Evolutionary conservation across 2,888 invertebrate genomes (phyloP).

Genomic region (Drosophila mettleri): DNA sequence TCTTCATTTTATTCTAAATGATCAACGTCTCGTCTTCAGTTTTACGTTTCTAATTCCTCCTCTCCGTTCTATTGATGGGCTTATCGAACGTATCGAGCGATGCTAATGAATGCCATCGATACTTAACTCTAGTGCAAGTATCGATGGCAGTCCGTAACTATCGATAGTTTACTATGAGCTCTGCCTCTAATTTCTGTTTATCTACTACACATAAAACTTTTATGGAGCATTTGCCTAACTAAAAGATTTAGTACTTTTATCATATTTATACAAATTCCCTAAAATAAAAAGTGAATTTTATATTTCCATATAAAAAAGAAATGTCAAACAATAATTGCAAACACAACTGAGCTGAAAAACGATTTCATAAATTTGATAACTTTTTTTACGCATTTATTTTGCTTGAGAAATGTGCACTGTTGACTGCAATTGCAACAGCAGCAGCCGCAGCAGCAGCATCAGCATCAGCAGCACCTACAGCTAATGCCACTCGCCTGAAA

Average conservation of each 20-base stretch:
- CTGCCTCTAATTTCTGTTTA: too few species aligned
- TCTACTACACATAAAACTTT: too few species aligned
- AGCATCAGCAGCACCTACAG: conserved; percentile 2
- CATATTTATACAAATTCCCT: not conserved
- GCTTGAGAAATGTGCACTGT: conserved; percentile 26
- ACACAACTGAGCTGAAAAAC: conserved; percentile 4
- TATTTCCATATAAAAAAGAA: not conserved
- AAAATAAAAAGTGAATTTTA: not conserved
- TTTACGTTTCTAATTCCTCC: too few species aligned
- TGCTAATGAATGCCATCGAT: too few species aligned
- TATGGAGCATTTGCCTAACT: not conserved
- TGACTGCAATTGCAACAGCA: conserved; percentile 41
- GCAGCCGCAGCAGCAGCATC: not conserved
- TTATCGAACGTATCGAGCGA: too few species aligned
- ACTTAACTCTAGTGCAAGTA: too few species aligned
- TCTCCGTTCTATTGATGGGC: too few species aligned
- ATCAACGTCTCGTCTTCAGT: too few species aligned
- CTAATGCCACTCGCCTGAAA: conserved; percentile 52
- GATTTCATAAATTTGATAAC: conserved; percentile 22
- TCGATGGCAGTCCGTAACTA: too few species aligned
- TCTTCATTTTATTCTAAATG: too few species aligned
- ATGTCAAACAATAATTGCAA: not conserved
- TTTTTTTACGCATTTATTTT: conserved; percentile 21
- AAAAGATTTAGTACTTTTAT: not conserved
- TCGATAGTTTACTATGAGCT: too few species aligned